A percentile compares a stretch with the other conserved stretches of the same genome.
These are phyloP conservation scores for Macrotis lagotis DNA, from an alignment of 2,113 vertebrate genomes.

Conservation along the genomic window DNA sequence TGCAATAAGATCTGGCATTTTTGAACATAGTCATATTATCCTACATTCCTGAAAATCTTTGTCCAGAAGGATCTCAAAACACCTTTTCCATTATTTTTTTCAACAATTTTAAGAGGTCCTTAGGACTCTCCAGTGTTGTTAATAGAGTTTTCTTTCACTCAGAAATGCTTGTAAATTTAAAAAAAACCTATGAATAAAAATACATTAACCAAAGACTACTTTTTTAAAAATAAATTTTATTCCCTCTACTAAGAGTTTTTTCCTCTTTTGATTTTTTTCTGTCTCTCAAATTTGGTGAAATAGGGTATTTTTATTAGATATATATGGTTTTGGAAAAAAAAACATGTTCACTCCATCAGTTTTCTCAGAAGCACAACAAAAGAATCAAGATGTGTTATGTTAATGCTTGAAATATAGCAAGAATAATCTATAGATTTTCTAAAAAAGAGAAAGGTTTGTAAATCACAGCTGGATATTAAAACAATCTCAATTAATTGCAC, in stretches of 20 bases:
- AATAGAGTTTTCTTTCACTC: neutral
- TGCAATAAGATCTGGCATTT: neutral
- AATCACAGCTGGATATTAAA: neutral
- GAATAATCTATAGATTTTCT: neutral
- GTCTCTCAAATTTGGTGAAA: neutral
- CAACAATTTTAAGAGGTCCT: neutral
- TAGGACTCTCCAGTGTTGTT: neutral
- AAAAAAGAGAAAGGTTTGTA: neutral
- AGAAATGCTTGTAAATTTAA: neutral
- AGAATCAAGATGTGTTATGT: neutral
- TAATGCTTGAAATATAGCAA: neutral
- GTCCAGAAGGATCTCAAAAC: slow-evolving; percentile 36
- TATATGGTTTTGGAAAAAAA: neutral
- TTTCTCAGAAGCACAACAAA: neutral
- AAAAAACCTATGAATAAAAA: neutral
- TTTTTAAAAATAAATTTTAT: neutral
- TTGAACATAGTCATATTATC: neutral
- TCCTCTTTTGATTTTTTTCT: neutral
- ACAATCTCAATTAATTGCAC: neutral
- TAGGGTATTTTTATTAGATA: neutral
- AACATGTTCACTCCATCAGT: neutral
- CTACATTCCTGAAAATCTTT: slow-evolving; percentile 17
- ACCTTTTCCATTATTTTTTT: slow-evolving; percentile 20
- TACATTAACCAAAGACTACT: neutral
- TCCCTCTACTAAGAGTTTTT: neutral